These are phyloP conservation scores for Mimas tiliae DNA, from an alignment of 2,888 invertebrate species.

Conservation along the genomic window DNA sequence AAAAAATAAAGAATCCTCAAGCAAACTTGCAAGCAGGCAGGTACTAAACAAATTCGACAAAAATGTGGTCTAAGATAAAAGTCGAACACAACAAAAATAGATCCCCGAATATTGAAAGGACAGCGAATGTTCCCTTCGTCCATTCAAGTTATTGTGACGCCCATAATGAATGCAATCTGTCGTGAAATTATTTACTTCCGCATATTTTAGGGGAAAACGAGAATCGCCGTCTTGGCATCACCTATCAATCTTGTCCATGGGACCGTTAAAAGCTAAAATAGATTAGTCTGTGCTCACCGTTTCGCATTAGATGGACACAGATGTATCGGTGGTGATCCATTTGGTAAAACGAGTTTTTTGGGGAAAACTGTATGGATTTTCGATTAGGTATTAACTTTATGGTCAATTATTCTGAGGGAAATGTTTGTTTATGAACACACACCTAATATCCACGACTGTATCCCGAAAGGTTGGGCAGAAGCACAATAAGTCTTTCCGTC, in stretches of 20 bases:
- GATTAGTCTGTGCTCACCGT: constrained; percentile 3
- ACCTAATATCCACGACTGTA: too few relatives aligned
- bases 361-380: constrained; percentile 2
- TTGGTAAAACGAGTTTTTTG: background rate
- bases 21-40: too few relatives aligned
- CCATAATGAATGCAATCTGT: constrained; percentile 36
- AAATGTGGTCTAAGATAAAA: background rate
- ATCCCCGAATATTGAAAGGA: background rate
- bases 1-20: too few relatives aligned
- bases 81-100: background rate
- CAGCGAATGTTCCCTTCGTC: background rate
- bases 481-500: too few relatives aligned
- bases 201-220: constrained; percentile 15
- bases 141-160: constrained; percentile 35
- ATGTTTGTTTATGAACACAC: too few relatives aligned
- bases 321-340: constrained; percentile 14
- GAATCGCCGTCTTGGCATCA: background rate
- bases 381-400: background rate
- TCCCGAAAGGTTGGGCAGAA: too few relatives aligned
- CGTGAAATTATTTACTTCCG: constrained; percentile 33
- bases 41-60: too few relatives aligned
- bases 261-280: constrained; percentile 14
- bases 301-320: constrained; percentile 20
- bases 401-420: too few relatives aligned
- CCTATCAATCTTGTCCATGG: constrained; percentile 9